Percentiles rank a stretch among this genome's conserved stretches.
phyloP scores from a whole-genome alignment of 2,113 vertebrate species.

The Gopherus flavomarginatus region DNA sequence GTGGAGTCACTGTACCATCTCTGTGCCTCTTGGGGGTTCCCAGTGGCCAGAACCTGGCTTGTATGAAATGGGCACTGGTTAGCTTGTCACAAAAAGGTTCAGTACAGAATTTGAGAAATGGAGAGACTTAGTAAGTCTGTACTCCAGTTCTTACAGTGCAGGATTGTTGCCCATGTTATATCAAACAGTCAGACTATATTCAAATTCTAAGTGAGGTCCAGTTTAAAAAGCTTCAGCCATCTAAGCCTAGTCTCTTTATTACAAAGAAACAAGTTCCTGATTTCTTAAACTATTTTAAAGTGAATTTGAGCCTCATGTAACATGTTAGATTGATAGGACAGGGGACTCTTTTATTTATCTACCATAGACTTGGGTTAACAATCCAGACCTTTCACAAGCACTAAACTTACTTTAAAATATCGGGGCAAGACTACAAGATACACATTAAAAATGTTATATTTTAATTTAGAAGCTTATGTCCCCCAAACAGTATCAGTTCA shows the following conservation, averaged over 20 bases:
- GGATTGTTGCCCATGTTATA: neutral
- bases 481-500: neutral
- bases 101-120: neutral
- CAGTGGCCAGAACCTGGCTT: neutral
- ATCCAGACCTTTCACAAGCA: neutral
- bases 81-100: neutral
- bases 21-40: constrained; percentile 15
- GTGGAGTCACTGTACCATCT: neutral
- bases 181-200: neutral
- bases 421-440: neutral
- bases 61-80: neutral
- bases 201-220: neutral
- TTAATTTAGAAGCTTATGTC: neutral
- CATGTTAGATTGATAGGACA: neutral
- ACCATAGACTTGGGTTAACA: neutral
- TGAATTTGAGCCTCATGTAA: neutral
- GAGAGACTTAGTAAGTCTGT: neutral
- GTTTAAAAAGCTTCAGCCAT: neutral
- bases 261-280: neutral
- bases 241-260: neutral
- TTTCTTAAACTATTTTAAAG: neutral
- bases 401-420: neutral
- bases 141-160: neutral
- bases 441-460: neutral
- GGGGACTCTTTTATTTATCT: neutral